Evolutionary conservation across 1,140 invertebrate genomes (phyloP).

Genomic region (Helicoverpa armigera): DNA sequence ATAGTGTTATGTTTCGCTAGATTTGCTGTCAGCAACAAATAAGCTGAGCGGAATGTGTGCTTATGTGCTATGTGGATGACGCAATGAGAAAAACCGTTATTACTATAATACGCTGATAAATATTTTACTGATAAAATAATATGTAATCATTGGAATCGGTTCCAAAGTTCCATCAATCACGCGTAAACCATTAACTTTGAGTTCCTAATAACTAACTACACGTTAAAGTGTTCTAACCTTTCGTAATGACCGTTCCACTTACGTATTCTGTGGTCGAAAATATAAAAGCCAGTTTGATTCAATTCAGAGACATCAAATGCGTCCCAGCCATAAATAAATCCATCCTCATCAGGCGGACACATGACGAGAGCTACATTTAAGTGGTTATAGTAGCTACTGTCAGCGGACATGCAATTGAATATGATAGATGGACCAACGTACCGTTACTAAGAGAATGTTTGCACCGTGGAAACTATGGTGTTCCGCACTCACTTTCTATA

Average conservation of each 20-base stretch:
- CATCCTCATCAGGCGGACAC: constrained; percentile 33
- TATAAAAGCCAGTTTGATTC: constrained; percentile 21
- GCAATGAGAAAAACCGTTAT: constrained; percentile 3
- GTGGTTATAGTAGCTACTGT: constrained; percentile 24
- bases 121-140: too few species aligned
- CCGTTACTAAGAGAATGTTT: constrained; percentile 43
- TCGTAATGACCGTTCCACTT: neutral
- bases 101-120: neutral
- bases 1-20: constrained; percentile 13
- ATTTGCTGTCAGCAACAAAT: neutral
- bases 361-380: constrained; percentile 40
- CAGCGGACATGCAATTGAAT: constrained; percentile 43
- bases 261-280: constrained; percentile 1
- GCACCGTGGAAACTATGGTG: constrained; percentile 2
- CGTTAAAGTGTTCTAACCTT: too few species aligned
- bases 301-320: constrained; percentile 24
- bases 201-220: too few species aligned
- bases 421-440: constrained; percentile 32
- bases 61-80: neutral
- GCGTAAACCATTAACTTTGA: too few species aligned
- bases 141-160: too few species aligned
- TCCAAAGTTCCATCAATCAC: too few species aligned
- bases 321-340: constrained; percentile 36
- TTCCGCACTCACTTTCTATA: constrained; percentile 44
- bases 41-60: constrained; percentile 5